A percentile compares a stretch with the other conserved stretches of the same genome.
phyloP scores from a whole-genome alignment of 2,888 invertebrate species.

The Pristionchus exspectatus region DNA sequence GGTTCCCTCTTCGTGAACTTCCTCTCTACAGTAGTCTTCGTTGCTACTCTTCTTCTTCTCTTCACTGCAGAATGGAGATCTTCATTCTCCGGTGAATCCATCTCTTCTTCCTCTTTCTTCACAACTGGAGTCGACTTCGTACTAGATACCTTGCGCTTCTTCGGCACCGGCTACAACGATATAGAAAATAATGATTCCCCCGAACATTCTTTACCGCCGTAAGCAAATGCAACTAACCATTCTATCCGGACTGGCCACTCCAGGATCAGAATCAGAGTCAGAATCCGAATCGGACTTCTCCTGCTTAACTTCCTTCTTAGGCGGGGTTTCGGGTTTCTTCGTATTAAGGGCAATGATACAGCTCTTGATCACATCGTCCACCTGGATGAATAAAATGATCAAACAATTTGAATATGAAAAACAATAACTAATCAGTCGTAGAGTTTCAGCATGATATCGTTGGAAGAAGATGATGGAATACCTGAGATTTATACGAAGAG shows the following conservation, averaged over 20 bases:
- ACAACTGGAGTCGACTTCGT: neutral
- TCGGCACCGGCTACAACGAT: neutral
- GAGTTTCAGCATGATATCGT: neutral
- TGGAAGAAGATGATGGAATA: neutral
- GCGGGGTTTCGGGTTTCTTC: neutral
- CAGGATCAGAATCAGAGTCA: conserved; percentile 44
- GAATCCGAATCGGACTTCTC: conserved; percentile 13
- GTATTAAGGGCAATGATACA: neutral
- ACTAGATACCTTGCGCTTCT: neutral
- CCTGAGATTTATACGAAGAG: conserved; percentile 28
- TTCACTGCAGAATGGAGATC: conserved; percentile 53
- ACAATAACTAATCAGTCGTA: neutral
- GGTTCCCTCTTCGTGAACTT: neutral
- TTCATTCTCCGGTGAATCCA: neutral
- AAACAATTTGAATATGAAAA: neutral
- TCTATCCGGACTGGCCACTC: conserved; percentile 11
- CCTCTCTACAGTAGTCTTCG: conserved; percentile 39
- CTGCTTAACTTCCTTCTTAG: conserved; percentile 31
- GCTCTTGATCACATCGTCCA: conserved; percentile 42
- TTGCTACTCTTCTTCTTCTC: conserved; percentile 37
- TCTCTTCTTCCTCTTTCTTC: neutral
- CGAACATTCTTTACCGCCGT: neutral
- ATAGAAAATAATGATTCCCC: neutral
- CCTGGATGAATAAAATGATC: neutral
- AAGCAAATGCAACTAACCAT: conserved; percentile 8